Evolutionary conservation across 2,797 vertebrate genomes (phyloP), one percentile per base, ranked within the genome.

Genomic region (Poeciliopsis turneri): DNA sequence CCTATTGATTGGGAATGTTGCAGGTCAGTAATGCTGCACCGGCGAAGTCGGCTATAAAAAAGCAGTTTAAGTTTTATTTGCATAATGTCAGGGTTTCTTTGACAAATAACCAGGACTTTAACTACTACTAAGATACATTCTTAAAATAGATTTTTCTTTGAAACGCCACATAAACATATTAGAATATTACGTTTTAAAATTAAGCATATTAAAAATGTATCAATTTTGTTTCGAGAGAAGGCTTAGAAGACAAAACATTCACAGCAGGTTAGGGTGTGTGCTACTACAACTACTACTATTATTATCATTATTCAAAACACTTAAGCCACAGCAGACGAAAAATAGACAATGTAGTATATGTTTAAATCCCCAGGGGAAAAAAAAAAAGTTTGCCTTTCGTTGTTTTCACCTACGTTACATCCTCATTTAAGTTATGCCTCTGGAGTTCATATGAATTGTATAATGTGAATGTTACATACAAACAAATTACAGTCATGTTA

Each of bases 1-100:
- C 49, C 45, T 93, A 28, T 83, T 87, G 1, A 57, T 86, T 9
- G 7, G 47, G 72, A 78, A 73, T 41, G 79, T 84, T 55, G 73
- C 87, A 89, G 92, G 93, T 94, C 70, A 87, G 93, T 90, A 13
- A 0, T 15, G 33, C 70, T 25, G 4, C 28, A 18, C 30, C 16
- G 53, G 53, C 30, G 16, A 64, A 64, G 15, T 33, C 59, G 15
- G 30, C 59, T 64, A 36, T 36, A 4, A 16, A 25, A 15, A 30
- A 15, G 9, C 28, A 16, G 7, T 28, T 61, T 2, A 10, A 2
- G 28, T 61, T 61, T 30, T 16, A 7, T 61, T 61, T 61, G 13
- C 57, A 12, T 28, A 5, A 28, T 57, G 10, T 28, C 25, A 4
- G 11, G 10, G 12, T 30, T 30, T 16, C 13, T 61, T 33, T 30